These are phyloP conservation scores for Oryzias melastigma DNA, from an alignment of 2,113 vertebrate genomes.

Conservation along the genomic window DNA sequence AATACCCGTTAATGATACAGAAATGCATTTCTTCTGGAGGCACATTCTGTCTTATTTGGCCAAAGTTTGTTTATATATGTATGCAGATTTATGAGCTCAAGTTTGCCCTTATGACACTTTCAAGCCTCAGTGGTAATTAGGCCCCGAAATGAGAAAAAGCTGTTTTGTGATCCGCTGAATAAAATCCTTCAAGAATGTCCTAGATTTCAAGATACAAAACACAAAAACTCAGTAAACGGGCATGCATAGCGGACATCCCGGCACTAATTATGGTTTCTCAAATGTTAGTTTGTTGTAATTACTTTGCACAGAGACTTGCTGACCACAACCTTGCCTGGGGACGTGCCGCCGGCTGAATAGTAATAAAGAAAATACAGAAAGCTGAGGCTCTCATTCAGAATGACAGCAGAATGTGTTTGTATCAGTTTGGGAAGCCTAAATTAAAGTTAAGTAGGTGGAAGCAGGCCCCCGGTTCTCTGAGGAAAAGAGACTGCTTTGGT, in stretches of 20 bases:
- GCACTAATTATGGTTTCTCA: slow-evolving; percentile 38
- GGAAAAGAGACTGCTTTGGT: slow-evolving; percentile 34
- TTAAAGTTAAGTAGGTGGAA: slow-evolving; percentile 60
- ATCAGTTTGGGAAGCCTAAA: slow-evolving; percentile 51
- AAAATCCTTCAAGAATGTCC: slow-evolving; percentile 14
- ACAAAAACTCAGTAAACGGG: slow-evolving; percentile 19
- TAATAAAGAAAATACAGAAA: slow-evolving; percentile 43
- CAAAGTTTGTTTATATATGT: slow-evolving; percentile 34
- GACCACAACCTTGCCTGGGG: slow-evolving; percentile 43
- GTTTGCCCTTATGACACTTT: slow-evolving; percentile 34
- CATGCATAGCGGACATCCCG: slow-evolving; percentile 15
- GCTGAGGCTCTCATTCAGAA: slow-evolving; percentile 49
- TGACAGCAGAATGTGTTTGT: slow-evolving; percentile 32
- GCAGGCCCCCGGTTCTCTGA: slow-evolving; percentile 19
- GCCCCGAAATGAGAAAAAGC: slow-evolving; percentile 25
- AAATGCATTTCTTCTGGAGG: slow-evolving; percentile 49
- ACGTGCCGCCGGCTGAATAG: slow-evolving; percentile 35
- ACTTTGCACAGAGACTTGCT: slow-evolving; percentile 39
- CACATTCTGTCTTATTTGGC: slow-evolving; percentile 38
- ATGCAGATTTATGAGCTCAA: slow-evolving; percentile 15
- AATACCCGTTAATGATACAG: slow-evolving; percentile 61
- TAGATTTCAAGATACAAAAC: slow-evolving; percentile 6
- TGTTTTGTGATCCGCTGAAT: slow-evolving; percentile 17
- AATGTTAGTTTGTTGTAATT: slow-evolving; percentile 35
- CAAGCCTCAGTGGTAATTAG: slow-evolving; percentile 42